Evolutionary conservation across 2,113 vertebrate genomes (phyloP).

Genomic region (Dromaius novaehollandiae): DNA sequence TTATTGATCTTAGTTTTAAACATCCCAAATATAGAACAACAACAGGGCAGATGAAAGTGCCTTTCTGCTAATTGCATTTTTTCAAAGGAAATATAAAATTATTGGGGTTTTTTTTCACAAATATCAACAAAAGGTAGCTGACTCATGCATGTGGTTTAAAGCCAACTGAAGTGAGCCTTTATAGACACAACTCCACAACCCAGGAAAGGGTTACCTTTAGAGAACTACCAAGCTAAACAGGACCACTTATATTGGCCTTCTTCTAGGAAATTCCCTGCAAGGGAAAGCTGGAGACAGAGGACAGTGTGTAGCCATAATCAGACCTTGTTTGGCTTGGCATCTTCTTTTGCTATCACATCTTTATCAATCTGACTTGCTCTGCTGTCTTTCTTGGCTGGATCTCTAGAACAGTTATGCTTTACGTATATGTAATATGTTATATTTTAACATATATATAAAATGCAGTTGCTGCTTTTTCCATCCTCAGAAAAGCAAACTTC

Average conservation of each 20-base stretch:
- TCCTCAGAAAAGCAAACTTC: background rate
- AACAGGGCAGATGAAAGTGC: background rate
- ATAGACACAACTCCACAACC: background rate
- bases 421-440: conserved; percentile 21
- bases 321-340: conserved; percentile 54
- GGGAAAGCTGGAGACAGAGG: conserved; percentile 61
- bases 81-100: background rate
- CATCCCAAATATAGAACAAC: background rate
- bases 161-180: background rate
- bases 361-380: conserved; percentile 35
- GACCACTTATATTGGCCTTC: conserved; percentile 50
- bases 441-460: background rate
- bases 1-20: background rate
- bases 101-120: background rate
- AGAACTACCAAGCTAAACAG: background rate
- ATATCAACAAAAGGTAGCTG: background rate
- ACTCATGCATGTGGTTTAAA: background rate
- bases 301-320: conserved; percentile 46
- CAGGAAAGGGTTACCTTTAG: conserved; percentile 29
- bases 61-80: background rate
- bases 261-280: conserved; percentile 66
- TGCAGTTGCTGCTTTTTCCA: background rate
- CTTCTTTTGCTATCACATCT: conserved; percentile 54
- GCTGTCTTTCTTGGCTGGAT: conserved; percentile 35
- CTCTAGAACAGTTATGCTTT: background rate